These are phyloP conservation scores for Bubo blakistoni DNA, from an alignment of 2,113 vertebrate genomes.

Conservation along the genomic window DNA sequence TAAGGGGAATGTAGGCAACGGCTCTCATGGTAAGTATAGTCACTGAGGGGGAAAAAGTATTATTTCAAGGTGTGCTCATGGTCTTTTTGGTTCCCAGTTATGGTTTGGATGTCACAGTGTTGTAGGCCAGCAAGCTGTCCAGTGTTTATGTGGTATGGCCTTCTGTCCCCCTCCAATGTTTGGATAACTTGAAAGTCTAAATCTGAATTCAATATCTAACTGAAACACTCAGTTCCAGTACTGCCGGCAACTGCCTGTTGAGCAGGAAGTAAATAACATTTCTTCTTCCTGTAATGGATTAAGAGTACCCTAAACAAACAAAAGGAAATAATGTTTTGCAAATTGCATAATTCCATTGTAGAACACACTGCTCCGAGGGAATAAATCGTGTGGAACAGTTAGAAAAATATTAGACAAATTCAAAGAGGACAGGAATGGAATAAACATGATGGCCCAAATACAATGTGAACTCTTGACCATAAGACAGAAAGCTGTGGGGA, in stretches of 20 bases:
- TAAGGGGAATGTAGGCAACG: not conserved
- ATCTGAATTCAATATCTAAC: not conserved
- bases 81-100: not conserved
- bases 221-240: not conserved
- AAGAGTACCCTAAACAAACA: not conserved
- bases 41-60: not conserved
- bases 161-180: not conserved
- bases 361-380: not conserved
- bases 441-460: not conserved
- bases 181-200: not conserved
- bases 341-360: not conserved
- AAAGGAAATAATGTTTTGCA: not conserved
- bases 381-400: not conserved
- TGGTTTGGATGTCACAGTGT: not conserved
- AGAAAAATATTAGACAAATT: not conserved
- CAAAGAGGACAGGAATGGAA: not conserved
- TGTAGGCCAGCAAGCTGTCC: not conserved
- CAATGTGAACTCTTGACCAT: not conserved
- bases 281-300: not conserved
- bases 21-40: not conserved
- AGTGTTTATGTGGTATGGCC: too few relatives aligned
- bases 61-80: not conserved
- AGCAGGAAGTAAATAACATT: not conserved
- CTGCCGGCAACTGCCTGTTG: not conserved
- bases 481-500: not conserved